A percentile compares a stretch with the other conserved stretches of the same genome.
Evolutionary conservation across 2,797 vertebrate genomes (phyloP).

Genomic region (Lagocephalus sceleratus): DNA sequence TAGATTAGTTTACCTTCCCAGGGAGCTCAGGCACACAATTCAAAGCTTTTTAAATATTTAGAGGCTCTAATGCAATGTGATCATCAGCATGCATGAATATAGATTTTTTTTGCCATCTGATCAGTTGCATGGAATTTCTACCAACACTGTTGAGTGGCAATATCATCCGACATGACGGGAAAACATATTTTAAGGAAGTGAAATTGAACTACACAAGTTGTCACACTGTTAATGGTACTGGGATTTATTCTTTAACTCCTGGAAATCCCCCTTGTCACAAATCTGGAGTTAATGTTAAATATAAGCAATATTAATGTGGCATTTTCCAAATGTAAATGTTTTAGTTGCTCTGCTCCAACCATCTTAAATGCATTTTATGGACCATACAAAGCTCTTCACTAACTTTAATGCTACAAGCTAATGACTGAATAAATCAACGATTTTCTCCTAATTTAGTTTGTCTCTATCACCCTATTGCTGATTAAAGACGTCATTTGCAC

Average conservation of each 20-base stretch:
- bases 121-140: slow-evolving; percentile 18
- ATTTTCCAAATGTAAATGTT: background rate
- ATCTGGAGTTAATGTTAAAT: background rate
- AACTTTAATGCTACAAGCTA: background rate
- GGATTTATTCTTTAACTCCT: no score
- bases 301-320: background rate
- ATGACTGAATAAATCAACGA: slow-evolving; percentile 4
- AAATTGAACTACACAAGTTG: background rate
- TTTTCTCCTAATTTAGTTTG: no score
- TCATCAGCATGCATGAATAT: slow-evolving; percentile 25
- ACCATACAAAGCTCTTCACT: background rate
- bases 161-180: background rate
- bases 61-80: slow-evolving; percentile 30
- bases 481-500: slow-evolving; percentile 21
- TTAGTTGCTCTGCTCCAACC: background rate
- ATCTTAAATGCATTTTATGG: no score
- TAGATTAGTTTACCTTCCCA: slow-evolving; percentile 40
- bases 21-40: slow-evolving; percentile 27
- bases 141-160: background rate
- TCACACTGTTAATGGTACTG: no score
- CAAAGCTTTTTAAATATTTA: slow-evolving; percentile 53
- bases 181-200: background rate
- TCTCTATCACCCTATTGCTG: no score
- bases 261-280: background rate
- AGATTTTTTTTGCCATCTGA: slow-evolving; percentile 27